phyloP scores from a whole-genome alignment of 2,113 vertebrate species.

The Tychaedon coryphoeus region DNA sequence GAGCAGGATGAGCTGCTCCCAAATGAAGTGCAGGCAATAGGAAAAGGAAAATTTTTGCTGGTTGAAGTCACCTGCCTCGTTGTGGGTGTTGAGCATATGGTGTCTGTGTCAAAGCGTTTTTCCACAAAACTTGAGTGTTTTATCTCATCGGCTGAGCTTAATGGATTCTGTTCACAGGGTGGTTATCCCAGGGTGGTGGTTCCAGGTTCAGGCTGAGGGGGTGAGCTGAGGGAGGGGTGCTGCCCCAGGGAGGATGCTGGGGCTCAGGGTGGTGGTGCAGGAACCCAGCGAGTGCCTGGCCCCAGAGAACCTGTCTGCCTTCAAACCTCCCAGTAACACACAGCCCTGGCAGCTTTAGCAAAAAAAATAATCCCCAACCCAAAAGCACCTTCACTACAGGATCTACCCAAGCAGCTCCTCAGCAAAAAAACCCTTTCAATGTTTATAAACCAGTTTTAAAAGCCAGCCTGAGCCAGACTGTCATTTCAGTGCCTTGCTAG shows the following conservation, averaged over 20 bases:
- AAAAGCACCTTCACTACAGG: background rate
- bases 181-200: background rate
- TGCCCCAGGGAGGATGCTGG: background rate
- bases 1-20: background rate
- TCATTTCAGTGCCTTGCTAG: background rate
- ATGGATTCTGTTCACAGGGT: background rate
- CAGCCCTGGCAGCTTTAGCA: background rate
- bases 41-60: background rate
- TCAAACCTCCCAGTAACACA: accelerated
- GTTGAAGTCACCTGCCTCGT: background rate
- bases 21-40: background rate
- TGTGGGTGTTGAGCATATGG: background rate
- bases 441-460: background rate
- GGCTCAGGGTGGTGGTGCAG: background rate
- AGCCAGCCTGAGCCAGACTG: background rate
- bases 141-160: background rate
- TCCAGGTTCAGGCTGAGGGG: background rate
- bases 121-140: background rate
- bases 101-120: background rate
- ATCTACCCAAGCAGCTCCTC: background rate
- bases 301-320: background rate
- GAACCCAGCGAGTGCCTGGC: background rate
- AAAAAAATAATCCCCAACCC: background rate
- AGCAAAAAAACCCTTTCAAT: background rate
- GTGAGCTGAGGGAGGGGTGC: background rate